These are phyloP conservation scores for Hyperoplus immaculatus DNA, from an alignment of 2,797 vertebrate species.

Conservation along the genomic window DNA sequence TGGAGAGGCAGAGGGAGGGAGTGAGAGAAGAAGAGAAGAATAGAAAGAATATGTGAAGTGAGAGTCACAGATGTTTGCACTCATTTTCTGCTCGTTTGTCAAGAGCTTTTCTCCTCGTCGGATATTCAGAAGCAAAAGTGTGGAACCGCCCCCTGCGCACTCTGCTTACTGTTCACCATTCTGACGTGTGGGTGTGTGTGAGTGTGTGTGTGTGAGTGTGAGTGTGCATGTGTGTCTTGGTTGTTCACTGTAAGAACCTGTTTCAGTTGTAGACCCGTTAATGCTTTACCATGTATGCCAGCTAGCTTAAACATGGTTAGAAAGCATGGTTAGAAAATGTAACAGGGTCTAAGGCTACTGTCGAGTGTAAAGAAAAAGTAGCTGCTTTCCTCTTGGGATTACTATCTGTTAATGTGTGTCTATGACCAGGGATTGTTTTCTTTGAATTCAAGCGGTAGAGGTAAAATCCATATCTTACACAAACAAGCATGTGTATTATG, in stretches of 20 bases:
- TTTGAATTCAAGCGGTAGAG: too few relatives aligned
- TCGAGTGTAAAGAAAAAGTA: neutral
- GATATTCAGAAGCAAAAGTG: slow-evolving; percentile 35
- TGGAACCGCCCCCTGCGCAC: slow-evolving; percentile 39
- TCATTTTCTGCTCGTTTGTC: slow-evolving; percentile 53
- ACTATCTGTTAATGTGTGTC: neutral
- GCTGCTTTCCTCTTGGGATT: neutral
- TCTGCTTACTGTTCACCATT: neutral
- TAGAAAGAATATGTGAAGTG: slow-evolving; percentile 51
- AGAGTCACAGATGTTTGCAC: slow-evolving; percentile 69
- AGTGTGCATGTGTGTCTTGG: neutral
- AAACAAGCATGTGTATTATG: neutral
- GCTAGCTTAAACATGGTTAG: neutral
- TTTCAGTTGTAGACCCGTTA: neutral
- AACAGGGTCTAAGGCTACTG: neutral
- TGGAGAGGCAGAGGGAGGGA: slow-evolving; percentile 39
- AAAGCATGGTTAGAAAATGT: neutral
- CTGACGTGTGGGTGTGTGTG: neutral
- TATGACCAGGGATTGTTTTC: neutral
- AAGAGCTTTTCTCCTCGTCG: slow-evolving; percentile 21
- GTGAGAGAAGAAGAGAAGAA: slow-evolving; percentile 40
- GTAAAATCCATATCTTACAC: neutral
- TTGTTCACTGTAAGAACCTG: neutral
- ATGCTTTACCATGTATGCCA: neutral
- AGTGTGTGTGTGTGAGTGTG: neutral